These are phyloP conservation scores for Brachionus koreanus DNA, from an alignment of 1,140 invertebrate genomes.

Conservation along the genomic window DNA sequence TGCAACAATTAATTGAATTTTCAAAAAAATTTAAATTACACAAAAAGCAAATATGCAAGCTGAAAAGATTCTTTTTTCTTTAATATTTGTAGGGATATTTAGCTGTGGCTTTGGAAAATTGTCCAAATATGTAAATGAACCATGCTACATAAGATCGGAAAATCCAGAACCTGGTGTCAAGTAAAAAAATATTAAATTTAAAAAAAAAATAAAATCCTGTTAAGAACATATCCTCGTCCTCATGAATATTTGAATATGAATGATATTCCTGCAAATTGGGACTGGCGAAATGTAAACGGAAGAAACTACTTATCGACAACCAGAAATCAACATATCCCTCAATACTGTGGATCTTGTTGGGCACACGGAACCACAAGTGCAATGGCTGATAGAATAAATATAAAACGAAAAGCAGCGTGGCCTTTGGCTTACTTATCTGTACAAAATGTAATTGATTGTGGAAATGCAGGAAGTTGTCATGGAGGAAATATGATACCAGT, in stretches of 20 bases:
- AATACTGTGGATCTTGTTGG: slow-evolving; percentile 63
- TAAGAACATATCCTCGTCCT: slow-evolving; percentile 53
- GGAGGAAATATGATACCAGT: slow-evolving; percentile 58
- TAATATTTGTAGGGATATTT: background rate
- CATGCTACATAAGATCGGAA: slow-evolving; percentile 4
- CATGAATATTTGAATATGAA: slow-evolving; percentile 50
- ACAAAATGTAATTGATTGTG: slow-evolving; percentile 61
- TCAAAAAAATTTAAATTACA: background rate
- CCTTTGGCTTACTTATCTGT: slow-evolving; percentile 60
- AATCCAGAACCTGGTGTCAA: slow-evolving; percentile 3
- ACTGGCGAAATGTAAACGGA: slow-evolving; percentile 61
- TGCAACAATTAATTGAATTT: background rate
- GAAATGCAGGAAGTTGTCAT: slow-evolving; percentile 55
- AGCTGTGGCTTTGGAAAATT: background rate
- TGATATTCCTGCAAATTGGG: slow-evolving; percentile 48
- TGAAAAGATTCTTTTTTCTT: background rate
- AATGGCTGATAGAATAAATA: slow-evolving; percentile 61
- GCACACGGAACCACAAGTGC: slow-evolving; percentile 60
- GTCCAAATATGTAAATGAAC: slow-evolving; percentile 27
- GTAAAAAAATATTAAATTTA: background rate
- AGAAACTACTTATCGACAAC: slow-evolving; percentile 59
- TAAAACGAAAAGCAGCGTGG: slow-evolving; percentile 59
- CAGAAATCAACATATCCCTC: slow-evolving; percentile 60
- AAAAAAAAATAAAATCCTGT: background rate
- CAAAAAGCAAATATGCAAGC: background rate